Evolutionary conservation across 2,888 invertebrate genomes (phyloP), one percentile per base, ranked within the genome.

Genomic region (Oscheius sp.): DNA sequence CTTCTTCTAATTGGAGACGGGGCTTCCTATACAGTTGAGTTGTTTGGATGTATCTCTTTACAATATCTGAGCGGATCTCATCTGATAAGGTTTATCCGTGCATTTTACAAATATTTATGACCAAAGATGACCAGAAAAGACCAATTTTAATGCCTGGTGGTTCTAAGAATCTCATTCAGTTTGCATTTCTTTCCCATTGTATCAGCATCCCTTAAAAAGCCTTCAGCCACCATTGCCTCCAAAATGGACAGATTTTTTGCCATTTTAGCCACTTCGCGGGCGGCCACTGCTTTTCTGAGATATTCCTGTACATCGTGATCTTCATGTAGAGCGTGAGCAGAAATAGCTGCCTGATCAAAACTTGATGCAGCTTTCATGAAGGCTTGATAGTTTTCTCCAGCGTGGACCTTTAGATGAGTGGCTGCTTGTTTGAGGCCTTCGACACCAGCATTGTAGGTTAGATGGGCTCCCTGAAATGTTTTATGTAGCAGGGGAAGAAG

Each of bases 281-380:
- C 7, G 18, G 45, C 61, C n/a, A 43, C 6, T 2, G 61, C 61
- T 43, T 61, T 61, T 12, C 18, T 18, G 9, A 1, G 13, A 21
- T 61, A 61, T 18, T 61, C 45, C 1, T n/a, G 18, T 18, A 41
- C 61, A 21, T 41, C 21, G 13, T 16, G 12, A 1, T 61, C 61
- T 43, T 9, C 41, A n/a, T 45, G 6, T 18, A 61, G 43, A 18
- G 41, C 41, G 1, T 7, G 5, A 2, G 61, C 45, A 9, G 61
- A n/a, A 13, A 61, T 43, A 6, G 61, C 61, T n/a, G 61, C 61
- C 61, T 61, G 61, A 21, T 61, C 61, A 43, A 43, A 61, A 18
- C 41, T 21, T 35, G 41, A n/a, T 12, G 41, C 43, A 61, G 61
- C 61, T 43, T n/a, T 25, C 18, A 43, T 7, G 18, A 61, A 45